A percentile compares a stretch with the other conserved stretches of the same genome.
phyloP scores from a whole-genome alignment of 1,140 invertebrate genomes.

The Meloidogyne hapla region DNA sequence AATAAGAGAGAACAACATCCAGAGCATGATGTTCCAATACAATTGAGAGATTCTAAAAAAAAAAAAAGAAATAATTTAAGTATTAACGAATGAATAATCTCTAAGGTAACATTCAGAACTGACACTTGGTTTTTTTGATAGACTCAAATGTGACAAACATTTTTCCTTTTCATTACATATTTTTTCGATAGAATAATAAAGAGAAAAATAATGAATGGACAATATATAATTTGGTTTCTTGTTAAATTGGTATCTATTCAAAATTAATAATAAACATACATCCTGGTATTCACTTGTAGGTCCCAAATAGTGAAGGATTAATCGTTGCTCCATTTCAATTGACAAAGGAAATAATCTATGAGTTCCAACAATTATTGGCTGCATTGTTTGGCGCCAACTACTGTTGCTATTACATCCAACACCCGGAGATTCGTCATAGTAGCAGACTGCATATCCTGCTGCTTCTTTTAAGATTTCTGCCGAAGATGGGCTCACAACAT shows the following conservation, averaged over 20 bases:
- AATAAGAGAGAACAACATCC: conserved; percentile 48
- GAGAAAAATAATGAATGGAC: too few relatives aligned
- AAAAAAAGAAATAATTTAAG: too few relatives aligned
- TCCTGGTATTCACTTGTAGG: conserved; percentile 45
- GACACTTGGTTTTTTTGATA: neutral
- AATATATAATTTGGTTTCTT: too few relatives aligned
- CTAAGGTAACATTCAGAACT: too few relatives aligned
- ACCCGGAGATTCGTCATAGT: conserved; percentile 7
- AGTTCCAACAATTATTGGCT: conserved; percentile 41
- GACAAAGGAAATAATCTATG: conserved; percentile 41
- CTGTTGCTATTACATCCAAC: conserved; percentile 37
- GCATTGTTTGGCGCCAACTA: conserved; percentile 40
- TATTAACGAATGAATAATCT: too few relatives aligned
- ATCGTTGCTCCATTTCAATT: conserved; percentile 49
- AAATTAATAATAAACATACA: conserved; percentile 27
- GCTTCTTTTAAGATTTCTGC: neutral
- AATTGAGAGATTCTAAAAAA: conserved; percentile 49
- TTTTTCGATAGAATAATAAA: neutral
- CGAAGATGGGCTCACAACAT: neutral
- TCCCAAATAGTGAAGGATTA: conserved; percentile 45
- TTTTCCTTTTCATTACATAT: too few relatives aligned
- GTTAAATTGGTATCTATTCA: too few relatives aligned
- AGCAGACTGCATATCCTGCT: neutral
- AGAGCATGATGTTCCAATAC: conserved; percentile 41
- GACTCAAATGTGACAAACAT: neutral